phyloP scores from a whole-genome alignment of 2,797 vertebrate species.

The Picus viridis region DNA sequence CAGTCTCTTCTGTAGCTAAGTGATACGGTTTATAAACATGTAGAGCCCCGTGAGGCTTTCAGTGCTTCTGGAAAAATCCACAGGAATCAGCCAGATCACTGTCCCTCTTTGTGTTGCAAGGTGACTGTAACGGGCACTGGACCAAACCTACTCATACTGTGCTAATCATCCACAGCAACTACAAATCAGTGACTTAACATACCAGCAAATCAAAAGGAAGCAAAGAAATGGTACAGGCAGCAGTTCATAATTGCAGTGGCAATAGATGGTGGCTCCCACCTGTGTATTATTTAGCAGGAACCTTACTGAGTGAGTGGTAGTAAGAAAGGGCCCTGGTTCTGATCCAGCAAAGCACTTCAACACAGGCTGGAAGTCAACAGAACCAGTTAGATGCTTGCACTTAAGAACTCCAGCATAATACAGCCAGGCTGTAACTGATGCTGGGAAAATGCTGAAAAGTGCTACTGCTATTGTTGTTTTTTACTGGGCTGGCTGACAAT shows the following conservation, averaged over 20 bases:
- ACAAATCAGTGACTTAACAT: background rate
- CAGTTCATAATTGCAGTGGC: background rate
- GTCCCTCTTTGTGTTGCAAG: background rate
- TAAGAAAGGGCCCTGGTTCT: slow-evolving; percentile 12
- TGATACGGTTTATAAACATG: background rate
- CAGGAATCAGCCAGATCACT: background rate
- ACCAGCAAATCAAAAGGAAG: background rate
- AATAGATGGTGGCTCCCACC: background rate
- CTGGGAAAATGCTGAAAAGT: slow-evolving; percentile 21
- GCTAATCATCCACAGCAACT: background rate
- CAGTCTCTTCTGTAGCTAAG: background rate
- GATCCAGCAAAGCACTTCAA: slow-evolving; percentile 34
- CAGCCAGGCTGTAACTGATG: background rate
- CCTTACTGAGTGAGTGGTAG: background rate
- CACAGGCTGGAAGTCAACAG: background rate
- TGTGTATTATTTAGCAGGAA: slow-evolving; percentile 14
- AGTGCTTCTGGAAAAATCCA: background rate
- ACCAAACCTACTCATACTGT: background rate
- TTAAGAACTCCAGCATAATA: background rate
- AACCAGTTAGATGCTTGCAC: background rate
- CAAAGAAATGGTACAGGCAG: background rate
- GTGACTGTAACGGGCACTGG: background rate
- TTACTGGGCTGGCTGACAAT: slow-evolving; percentile 8
- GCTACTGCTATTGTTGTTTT: background rate
- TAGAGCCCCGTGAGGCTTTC: background rate